These are phyloP conservation scores for Amiota communis DNA, from an alignment of 2,888 invertebrate genomes.

Conservation along the genomic window DNA sequence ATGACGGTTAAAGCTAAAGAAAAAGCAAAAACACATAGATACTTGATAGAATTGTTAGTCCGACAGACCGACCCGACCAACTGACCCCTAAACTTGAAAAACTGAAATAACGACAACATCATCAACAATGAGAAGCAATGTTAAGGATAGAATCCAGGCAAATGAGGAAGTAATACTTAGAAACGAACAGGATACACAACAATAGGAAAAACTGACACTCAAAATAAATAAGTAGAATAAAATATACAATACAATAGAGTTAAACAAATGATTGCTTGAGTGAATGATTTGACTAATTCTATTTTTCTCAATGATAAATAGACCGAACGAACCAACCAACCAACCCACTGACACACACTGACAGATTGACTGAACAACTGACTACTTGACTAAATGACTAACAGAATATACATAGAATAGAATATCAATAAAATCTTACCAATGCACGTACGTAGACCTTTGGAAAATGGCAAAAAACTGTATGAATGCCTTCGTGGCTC, in stretches of 20 bases:
- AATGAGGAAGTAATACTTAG: not conserved
- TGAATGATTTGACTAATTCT: not conserved
- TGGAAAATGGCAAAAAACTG: conserved; percentile 69
- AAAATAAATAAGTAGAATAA: not conserved
- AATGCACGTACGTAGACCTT: conserved; percentile 69
- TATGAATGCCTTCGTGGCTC: conserved; percentile 62
- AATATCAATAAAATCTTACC: conserved; percentile 49
- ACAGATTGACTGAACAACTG: not conserved
- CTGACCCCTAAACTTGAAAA: too few species aligned
- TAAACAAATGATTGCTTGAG: not conserved
- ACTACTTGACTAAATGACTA: not conserved
- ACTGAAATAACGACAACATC: too few species aligned
- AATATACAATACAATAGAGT: not conserved
- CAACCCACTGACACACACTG: not conserved
- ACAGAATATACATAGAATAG: not conserved
- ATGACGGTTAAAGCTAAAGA: not conserved
- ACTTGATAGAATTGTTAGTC: not conserved
- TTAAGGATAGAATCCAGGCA: not conserved
- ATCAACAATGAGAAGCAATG: not conserved
- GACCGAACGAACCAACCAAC: not conserved
- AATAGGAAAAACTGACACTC: not conserved
- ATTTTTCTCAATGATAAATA: not conserved
- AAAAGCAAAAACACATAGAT: not conserved
- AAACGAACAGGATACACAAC: conserved; percentile 6
- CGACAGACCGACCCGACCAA: too few species aligned